Percentiles rank a stretch among this genome's conserved stretches.
phyloP scores from a whole-genome alignment of 2,888 invertebrate genomes.

The Piscicola geometra region DNA sequence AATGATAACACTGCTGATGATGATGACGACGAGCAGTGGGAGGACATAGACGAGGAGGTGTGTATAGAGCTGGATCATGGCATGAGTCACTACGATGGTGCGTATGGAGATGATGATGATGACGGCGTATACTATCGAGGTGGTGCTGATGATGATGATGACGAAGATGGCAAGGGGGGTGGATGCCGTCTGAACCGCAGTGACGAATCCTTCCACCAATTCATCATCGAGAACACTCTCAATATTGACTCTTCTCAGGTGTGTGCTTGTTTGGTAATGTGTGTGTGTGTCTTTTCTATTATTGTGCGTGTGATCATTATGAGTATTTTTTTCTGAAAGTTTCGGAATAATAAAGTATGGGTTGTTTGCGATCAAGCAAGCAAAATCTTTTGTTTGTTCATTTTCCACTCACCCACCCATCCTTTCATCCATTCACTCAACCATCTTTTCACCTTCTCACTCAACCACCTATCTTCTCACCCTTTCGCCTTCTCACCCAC shows the following conservation, averaged over 20 bases:
- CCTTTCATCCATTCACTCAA: no score
- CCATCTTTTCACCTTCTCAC: no score
- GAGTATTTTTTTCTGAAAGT: no score
- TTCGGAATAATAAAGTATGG: no score
- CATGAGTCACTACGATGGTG: neutral
- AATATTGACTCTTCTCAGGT: constrained; percentile 8
- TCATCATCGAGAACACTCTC: constrained; percentile 30
- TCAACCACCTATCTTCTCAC: no score
- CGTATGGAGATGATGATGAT: neutral
- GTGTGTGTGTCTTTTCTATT: neutral
- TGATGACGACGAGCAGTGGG: constrained; percentile 31
- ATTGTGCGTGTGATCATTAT: no score
- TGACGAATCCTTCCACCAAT: constrained; percentile 26
- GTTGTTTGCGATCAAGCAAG: no score
- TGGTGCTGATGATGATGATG: no score
- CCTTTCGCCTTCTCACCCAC: no score
- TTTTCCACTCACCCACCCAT: no score
- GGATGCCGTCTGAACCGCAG: constrained; percentile 12
- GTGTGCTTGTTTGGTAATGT: neutral
- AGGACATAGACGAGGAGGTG: constrained; percentile 24
- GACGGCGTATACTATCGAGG: neutral
- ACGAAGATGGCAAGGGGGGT: neutral
- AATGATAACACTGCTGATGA: neutral
- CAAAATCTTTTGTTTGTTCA: no score
- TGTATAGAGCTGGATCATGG: constrained; percentile 28